Conservation (phyloP, 2,113 vertebrate species). For the Prunella himalayana region DNA sequence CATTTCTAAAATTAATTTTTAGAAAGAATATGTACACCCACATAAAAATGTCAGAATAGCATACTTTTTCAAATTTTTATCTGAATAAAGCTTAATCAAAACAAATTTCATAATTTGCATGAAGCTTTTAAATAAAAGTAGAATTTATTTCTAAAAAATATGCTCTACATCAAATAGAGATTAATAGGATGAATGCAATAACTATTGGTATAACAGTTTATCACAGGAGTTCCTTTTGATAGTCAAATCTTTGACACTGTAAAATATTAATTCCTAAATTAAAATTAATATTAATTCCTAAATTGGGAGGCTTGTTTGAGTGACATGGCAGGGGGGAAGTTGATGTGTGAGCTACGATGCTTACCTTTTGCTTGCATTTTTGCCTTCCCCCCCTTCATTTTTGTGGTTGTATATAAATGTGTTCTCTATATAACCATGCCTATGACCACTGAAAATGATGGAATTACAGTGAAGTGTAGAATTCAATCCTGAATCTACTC, state of each 20-base stretch:
- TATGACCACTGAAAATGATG: neutral
- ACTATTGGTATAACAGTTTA: neutral
- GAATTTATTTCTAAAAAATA: neutral
- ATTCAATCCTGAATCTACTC: neutral
- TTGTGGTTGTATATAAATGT: neutral
- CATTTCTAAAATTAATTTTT: neutral
- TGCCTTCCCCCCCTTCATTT: neutral
- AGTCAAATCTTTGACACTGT: neutral
- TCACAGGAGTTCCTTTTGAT: neutral
- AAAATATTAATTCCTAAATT: neutral
- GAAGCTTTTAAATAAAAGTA: neutral
- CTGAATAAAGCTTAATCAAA: neutral
- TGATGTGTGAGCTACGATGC: neutral
- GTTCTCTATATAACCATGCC: neutral
- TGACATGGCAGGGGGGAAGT: neutral
- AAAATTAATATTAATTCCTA: neutral
- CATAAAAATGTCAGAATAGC: neutral
- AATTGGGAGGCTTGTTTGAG: neutral
- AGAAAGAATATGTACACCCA: neutral
- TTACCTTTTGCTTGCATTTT: neutral
- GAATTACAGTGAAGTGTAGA: neutral
- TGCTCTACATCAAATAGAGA: neutral
- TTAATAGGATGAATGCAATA: neutral
- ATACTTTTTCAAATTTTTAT: neutral
- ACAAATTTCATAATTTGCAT: neutral